Evolutionary conservation across 2,888 invertebrate genomes (phyloP), one percentile per base, ranked within the genome.

Genomic region (Synergus itoensis): DNA sequence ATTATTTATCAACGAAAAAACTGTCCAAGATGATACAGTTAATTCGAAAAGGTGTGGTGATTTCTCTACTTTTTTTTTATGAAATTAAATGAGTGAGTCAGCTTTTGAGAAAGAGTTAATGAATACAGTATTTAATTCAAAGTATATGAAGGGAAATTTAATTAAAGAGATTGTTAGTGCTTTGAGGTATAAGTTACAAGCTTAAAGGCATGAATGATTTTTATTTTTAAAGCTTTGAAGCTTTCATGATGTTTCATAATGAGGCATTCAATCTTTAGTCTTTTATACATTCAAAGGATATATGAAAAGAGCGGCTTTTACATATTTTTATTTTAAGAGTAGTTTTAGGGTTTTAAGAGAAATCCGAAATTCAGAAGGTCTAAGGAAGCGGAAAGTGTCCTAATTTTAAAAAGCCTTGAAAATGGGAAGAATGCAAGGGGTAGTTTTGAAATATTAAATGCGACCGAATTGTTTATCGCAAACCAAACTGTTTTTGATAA

Each of bases 91-190:
- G 28, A 18, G 14, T 69, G 21, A 45, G 21, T 69, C 45, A 45
- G 67, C 67, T 67, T 14, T 18, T 43, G 16, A 48, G 28, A 45
- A 16, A 28, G 21, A 69, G 8, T 45, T 45, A 69, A 21, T 28
- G 16, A 45, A 48, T 45, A 45, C 14, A 45, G 2, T 21, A 12
- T 41, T n/a, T 43, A 14, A 69, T 69, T 69, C 45, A 69, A 21
- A 21, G 67, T 45, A 16, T 45, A 16, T 28, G 45, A 8, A 28
- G 16, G 16, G 28, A 28, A 69, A 45, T 69, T 45, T 69, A 45
- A 69, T 69, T 69, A 45, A 69, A 69, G 18, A 28, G 16, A 69
- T 43, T 45, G 43, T 69, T 28, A 8, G 16, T 48, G 28, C 69
- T 45, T 48, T 69, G 21, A 48, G 16, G 21, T 12, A 28, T 7